Conservation (phyloP, 1,140 invertebrate genomes). For the Trachymyrmex septentrionalis region DNA sequence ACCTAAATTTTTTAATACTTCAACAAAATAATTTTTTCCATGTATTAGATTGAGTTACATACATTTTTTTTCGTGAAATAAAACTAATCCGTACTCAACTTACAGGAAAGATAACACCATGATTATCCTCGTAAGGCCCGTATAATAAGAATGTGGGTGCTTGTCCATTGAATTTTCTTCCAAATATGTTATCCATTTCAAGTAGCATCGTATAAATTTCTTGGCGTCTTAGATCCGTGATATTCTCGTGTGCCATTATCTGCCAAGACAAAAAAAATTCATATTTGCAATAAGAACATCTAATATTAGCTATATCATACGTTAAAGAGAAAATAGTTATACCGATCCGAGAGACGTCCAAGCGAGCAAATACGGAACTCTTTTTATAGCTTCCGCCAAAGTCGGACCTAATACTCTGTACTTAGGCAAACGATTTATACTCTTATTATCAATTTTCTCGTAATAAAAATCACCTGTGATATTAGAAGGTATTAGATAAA, state of each 20-base stretch:
- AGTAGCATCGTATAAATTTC: conserved; percentile 90
- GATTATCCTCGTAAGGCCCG: conserved; percentile 88
- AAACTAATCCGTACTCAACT: conserved; percentile 59
- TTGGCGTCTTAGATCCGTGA: conserved; percentile 86
- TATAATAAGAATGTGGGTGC: conserved; percentile 90
- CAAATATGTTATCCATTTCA: conserved; percentile 90
- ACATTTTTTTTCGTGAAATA: not conserved
- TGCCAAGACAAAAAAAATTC: conserved; percentile 77
- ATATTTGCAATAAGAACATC: not conserved
- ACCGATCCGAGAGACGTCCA: conserved; percentile 88
- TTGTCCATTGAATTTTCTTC: conserved; percentile 87
- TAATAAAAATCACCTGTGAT: conserved; percentile 39
- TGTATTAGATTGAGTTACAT: not conserved
- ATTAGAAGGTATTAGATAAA: not conserved
- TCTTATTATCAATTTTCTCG: not conserved
- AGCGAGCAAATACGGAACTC: conserved; percentile 89
- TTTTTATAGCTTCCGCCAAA: conserved; percentile 79
- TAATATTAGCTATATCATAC: not conserved
- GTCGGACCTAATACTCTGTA: conserved; percentile 87
- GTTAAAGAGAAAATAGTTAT: not conserved
- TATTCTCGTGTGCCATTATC: conserved; percentile 87
- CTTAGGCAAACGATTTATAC: not conserved
- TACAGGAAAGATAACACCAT: conserved; percentile 90
- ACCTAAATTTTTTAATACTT: no score
- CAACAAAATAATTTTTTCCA: no score